Percentiles rank a stretch among this genome's conserved stretches.
These are phyloP conservation scores for Andrena bucephala DNA, from an alignment of 2,888 invertebrate genomes.

Conservation along the genomic window DNA sequence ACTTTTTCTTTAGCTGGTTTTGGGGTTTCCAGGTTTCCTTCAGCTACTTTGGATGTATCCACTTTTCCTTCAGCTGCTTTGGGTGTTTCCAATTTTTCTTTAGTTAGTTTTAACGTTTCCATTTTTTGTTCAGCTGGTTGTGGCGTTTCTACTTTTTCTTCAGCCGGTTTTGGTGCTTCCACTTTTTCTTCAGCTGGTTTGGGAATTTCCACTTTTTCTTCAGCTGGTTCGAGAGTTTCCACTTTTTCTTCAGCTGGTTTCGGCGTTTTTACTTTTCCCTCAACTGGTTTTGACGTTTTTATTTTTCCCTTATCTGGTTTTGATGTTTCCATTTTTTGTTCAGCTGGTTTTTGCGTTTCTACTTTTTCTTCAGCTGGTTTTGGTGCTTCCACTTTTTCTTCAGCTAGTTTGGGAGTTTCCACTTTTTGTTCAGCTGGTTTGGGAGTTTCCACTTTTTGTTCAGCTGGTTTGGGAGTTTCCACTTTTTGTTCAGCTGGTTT, in stretches of 20 bases:
- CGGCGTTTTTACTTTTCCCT: background rate
- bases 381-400: too few relatives aligned
- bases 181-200: too few relatives aligned
- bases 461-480: too few relatives aligned
- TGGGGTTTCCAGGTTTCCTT: too few relatives aligned
- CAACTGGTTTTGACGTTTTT: background rate
- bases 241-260: slow-evolving; percentile 12
- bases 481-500: slow-evolving; percentile 15
- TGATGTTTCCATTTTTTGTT: background rate
- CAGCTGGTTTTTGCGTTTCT: background rate
- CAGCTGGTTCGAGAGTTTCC: too few relatives aligned
- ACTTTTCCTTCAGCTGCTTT: background rate
- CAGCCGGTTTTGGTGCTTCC: too few relatives aligned
- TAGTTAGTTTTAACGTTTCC: background rate
- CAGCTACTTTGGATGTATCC: background rate
- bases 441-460: too few relatives aligned
- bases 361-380: background rate
- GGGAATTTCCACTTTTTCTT: too few relatives aligned
- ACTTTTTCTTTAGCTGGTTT: background rate
- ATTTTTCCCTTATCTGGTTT: background rate
- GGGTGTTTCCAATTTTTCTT: background rate
- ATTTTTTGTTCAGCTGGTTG: background rate
- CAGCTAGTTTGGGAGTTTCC: too few relatives aligned
- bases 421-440: too few relatives aligned
- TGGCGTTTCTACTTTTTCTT: too few relatives aligned